Percentiles rank a stretch among this genome's conserved stretches.
These are phyloP conservation scores for Hermetia illucens DNA, from an alignment of 1,140 invertebrate genomes.

Conservation along the genomic window DNA sequence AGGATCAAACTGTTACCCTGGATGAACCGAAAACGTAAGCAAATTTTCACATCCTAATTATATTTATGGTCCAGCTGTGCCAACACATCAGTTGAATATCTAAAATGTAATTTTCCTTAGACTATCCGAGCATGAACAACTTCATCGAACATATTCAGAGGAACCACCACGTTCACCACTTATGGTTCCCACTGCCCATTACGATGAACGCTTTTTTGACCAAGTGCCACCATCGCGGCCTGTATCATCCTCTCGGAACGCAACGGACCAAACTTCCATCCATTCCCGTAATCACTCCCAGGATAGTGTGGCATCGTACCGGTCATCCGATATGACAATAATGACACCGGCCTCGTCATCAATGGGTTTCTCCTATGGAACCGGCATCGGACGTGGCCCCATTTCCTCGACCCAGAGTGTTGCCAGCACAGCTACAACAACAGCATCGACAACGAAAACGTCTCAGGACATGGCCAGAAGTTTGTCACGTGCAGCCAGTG, in stretches of 20 bases:
- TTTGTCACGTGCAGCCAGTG: not conserved
- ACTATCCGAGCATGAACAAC: constrained; percentile 48
- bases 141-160: constrained; percentile 69
- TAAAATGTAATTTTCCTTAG: constrained; percentile 10
- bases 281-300: constrained; percentile 6
- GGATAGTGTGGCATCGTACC: constrained; percentile 3
- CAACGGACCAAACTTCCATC: too few species aligned
- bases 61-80: not conserved
- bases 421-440: not conserved
- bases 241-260: too few species aligned
- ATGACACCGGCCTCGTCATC: not conserved
- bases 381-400: too few species aligned
- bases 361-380: not conserved
- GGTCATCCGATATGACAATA: constrained; percentile 1
- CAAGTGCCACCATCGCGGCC: constrained; percentile 15
- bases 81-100: not conserved
- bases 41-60: too few species aligned
- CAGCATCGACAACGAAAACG: not conserved
- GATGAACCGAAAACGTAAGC: constrained; percentile 4
- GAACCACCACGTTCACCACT: constrained; percentile 60
- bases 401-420: too few species aligned
- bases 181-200: constrained; percentile 5
- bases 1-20: not conserved
- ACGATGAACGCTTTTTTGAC: too few species aligned
- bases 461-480: constrained; percentile 5